Conservation (phyloP, 2,797 vertebrate genomes). For the Petrocephalus sullivani region DNA sequence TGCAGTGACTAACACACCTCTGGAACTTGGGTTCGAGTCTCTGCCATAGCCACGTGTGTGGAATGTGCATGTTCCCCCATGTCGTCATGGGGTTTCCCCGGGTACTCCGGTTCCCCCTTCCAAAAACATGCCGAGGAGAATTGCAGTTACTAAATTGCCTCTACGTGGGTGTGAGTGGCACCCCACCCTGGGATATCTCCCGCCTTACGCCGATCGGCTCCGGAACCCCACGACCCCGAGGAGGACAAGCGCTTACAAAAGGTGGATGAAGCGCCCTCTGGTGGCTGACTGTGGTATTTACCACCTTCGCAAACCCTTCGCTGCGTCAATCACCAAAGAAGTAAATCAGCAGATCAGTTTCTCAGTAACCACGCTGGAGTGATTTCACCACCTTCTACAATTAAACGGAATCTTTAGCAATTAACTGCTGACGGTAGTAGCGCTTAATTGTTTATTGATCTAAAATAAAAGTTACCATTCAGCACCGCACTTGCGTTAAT, state of each 20-base stretch:
- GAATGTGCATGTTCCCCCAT: too few relatives aligned
- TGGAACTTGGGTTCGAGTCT: neutral
- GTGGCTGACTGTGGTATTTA: neutral
- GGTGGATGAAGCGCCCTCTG: neutral
- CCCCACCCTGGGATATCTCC: neutral
- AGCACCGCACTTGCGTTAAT: slow-evolving; percentile 32
- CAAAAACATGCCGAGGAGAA: neutral
- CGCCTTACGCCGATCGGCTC: too few relatives aligned
- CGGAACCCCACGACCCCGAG: neutral
- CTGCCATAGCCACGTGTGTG: too few relatives aligned
- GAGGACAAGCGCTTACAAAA: neutral
- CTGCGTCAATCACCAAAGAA: neutral
- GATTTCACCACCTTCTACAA: neutral
- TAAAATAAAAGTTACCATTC: slow-evolving; percentile 23
- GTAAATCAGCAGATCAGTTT: neutral
- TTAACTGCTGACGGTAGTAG: slow-evolving; percentile 27
- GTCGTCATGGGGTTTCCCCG: too few relatives aligned
- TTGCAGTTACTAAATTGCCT: neutral
- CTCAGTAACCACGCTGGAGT: neutral
- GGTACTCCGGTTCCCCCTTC: too few relatives aligned
- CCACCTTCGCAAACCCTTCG: neutral
- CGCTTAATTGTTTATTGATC: slow-evolving; percentile 44
- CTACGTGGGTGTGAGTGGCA: neutral
- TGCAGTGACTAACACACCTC: neutral
- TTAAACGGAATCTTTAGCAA: slow-evolving; percentile 28